Evolutionary conservation across 2,797 vertebrate genomes (phyloP).

Genomic region (Syngnathus acus): DNA sequence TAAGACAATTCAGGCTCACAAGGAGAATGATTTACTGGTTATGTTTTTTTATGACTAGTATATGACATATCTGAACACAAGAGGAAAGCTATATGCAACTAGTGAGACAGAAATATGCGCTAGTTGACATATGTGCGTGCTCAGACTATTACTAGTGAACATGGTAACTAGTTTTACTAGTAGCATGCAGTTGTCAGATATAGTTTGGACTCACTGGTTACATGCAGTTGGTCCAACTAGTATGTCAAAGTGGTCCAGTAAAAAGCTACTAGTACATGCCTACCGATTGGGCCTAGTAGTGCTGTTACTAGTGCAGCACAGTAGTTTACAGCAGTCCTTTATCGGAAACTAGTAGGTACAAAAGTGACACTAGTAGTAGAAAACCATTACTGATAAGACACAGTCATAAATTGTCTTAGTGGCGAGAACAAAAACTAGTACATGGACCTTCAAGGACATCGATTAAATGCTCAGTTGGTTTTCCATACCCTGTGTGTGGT

Average conservation of each 20-base stretch:
- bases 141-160: background rate
- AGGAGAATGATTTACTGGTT: too few species aligned
- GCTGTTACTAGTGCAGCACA: background rate
- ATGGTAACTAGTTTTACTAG: background rate
- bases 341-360: too few species aligned
- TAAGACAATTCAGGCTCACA: too few species aligned
- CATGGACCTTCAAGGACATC: background rate
- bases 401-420: constrained; percentile 8
- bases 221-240: background rate
- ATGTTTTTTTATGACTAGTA: too few species aligned
- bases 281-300: background rate
- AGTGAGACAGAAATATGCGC: background rate
- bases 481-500: background rate
- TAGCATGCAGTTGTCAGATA: background rate
- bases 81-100: background rate
- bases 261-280: background rate
- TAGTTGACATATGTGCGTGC: background rate
- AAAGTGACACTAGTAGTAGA: too few species aligned
- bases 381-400: background rate
- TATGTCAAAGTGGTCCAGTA: background rate
- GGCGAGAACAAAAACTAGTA: background rate
- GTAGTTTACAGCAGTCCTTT: too few species aligned
- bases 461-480: background rate
- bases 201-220: background rate
- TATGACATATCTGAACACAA: background rate